Evolutionary conservation across 2,113 vertebrate genomes (phyloP), one percentile per base, ranked within the genome.

Genomic region (Bagarius yarrelli): DNA sequence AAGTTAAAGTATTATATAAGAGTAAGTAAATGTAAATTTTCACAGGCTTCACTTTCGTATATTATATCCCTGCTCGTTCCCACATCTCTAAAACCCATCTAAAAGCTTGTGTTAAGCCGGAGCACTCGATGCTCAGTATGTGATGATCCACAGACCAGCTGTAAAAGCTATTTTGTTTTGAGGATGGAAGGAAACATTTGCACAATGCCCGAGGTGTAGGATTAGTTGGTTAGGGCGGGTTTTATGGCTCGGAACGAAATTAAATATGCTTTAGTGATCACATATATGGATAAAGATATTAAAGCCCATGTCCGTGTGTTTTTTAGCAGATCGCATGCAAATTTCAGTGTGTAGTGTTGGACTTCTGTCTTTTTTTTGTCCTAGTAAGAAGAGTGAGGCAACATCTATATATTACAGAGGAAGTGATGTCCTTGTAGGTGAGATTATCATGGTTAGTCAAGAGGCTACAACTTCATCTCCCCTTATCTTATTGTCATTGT

Each of bases 271-370:
- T 80, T 82, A 59, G 53, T 80, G 76, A 60, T 76, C 36, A 14
- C 64, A 77, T 30, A 60, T 79, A 27, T 80, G 32, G 23, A 30
- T 16, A 21, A 34, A 40, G 44, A 14, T 27, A 47, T 61, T 57
- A 47, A 79, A 66, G 61, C 60, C 80, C 63, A 27, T 72, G 86
- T 21, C 50, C 63, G 57, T 59, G 67, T 57, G 72, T 80, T 64
- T 88, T 87, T 83, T 86, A 40, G 36, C 36, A 40, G 36, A 40
- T 40, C 36, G n/a, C n/a, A n/a, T n/a, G n/a, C n/a, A n/a, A n/a
- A n/a, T n/a, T n/a, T n/a, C n/a, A n/a, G 36, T 40, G 36, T 40
- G 8, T 84, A 57, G 71, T 74, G 63, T 27, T 63, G 78, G 70
- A 71, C 64, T 66, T 1, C 74, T 85, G 84, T 23, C 25, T 72